Base-by-base conservation (phyloP, 2,797 vertebrate species). In the Manis pentadactyla region DNA sequence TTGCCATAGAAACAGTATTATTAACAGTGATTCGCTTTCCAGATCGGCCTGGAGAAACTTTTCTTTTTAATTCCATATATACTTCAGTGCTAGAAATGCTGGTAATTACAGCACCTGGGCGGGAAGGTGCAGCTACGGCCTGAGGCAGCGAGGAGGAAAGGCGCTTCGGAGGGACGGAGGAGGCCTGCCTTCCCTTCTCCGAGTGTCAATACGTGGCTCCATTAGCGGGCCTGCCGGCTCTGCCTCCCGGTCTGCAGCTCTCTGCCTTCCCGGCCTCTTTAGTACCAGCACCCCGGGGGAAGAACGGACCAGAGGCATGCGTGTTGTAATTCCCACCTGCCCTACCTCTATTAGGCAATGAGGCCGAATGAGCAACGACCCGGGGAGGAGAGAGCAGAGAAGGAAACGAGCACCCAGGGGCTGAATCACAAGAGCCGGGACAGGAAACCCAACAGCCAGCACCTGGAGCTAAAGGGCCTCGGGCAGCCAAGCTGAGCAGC, bases 1-100 rank as follows among this genome's bases (percentile, higher is more conserved):
- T 93, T 84, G 91, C 93, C 86, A 91, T 2, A 96, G 94, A 64
- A 95, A 92, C 64, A 89, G 18, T 88, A 91, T 79, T 85, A 42
- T 81, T 77, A 94, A 79, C 25, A 53, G 79, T 29, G 71, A 78
- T 94, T 84, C 90, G 55, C 31, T 96, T 94, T 96, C 95, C 84
- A 89, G 79, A 74, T 55, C 23, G n/a, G 77, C 64, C 39, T 85
- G 77, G 2, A 94, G 89, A 96, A 95, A 68, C 78, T 17, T 87
- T 92, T 57, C 37, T 93, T 27, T 88, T 78, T 39, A 37, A 86
- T 91, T 83, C 77, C 87, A 46, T 23, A 63, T 96, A 66, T 34
- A 79, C 83, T 61, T 73, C 29, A 91, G 49, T 46, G 89, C 89
- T 59, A 96, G 83, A 94, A 96, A 81, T 78, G 88, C 53, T 42